Conservation (phyloP, 2,888 invertebrate species). For the Camponotus fellah region DNA sequence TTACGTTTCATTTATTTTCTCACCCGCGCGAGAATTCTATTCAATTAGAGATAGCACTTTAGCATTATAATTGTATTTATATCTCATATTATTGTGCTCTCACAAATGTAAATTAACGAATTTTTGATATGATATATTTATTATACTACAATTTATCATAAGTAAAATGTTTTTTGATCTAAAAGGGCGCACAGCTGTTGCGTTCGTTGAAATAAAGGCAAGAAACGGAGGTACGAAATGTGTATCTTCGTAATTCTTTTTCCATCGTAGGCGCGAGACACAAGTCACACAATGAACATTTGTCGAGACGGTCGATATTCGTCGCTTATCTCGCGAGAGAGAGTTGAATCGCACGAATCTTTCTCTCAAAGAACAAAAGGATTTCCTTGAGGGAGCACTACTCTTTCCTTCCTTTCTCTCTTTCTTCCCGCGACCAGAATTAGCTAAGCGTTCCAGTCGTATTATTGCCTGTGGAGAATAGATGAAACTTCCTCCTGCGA, state of each 20-base stretch:
- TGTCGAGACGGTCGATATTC: slow-evolving; percentile 4
- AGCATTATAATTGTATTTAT: slow-evolving; percentile 11
- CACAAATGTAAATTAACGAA: background rate
- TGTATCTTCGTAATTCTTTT: slow-evolving; percentile 10
- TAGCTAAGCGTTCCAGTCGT: slow-evolving; percentile 7
- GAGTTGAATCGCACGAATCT: background rate
- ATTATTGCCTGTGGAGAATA: slow-evolving; percentile 8
- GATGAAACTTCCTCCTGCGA: slow-evolving; percentile 26
- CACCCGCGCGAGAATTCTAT: background rate
- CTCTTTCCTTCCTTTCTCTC: background rate
- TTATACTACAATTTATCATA: background rate
- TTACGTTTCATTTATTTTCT: slow-evolving; percentile 38
- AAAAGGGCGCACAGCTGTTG: background rate
- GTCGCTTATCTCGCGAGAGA: background rate
- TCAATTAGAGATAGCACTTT: background rate
- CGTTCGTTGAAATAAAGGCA: background rate
- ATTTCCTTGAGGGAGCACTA: background rate
- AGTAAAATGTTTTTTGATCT: background rate
- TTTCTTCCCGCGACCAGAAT: background rate
- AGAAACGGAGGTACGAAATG: background rate
- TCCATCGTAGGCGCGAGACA: background rate
- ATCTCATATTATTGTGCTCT: background rate
- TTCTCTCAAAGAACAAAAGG: slow-evolving; percentile 31
- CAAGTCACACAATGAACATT: slow-evolving; percentile 26
- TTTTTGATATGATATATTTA: background rate